A percentile compares a stretch with the other conserved stretches of the same genome.
Evolutionary conservation across 2,113 vertebrate genomes (phyloP).

Genomic region (Chaenogobius annularis): DNA sequence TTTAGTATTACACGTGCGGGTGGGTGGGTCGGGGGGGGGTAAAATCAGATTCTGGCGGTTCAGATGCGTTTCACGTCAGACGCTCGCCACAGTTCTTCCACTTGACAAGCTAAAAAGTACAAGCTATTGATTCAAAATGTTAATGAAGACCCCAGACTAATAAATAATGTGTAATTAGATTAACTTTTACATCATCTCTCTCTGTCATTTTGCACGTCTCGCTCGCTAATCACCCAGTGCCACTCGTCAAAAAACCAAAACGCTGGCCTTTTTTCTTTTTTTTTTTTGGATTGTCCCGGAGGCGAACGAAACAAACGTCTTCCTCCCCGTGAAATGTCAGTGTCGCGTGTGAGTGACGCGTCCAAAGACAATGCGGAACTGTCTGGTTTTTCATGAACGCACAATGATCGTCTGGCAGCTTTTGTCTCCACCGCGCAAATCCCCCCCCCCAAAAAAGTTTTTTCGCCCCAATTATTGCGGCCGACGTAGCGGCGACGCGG

Average conservation of each 20-base stretch:
- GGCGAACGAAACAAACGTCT: constrained; percentile 73
- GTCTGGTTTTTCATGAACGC: constrained; percentile 78
- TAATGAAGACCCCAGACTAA: background rate
- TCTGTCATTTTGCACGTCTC: background rate
- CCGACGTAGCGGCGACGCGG: no score
- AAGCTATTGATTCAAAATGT: background rate
- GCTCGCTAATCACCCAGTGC: constrained; percentile 30
- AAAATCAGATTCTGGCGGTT: no score
- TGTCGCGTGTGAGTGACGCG: constrained; percentile 76
- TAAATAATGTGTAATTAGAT: background rate
- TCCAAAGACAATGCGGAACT: constrained; percentile 73
- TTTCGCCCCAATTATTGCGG: constrained; percentile 71
- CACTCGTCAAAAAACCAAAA: constrained; percentile 42
- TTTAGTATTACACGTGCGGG: no score
- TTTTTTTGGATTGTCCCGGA: constrained; percentile 67
- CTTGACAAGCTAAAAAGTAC: background rate
- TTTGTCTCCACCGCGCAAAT: constrained; percentile 74
- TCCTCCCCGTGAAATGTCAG: constrained; percentile 40
- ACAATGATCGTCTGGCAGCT: constrained; percentile 79
- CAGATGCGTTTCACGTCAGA: no score
- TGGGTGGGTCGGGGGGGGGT: no score
- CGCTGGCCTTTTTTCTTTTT: background rate
- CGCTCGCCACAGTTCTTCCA: background rate
- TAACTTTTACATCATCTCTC: background rate
- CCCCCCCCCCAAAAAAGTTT: constrained; percentile 64